Evolutionary conservation across 2,888 invertebrate genomes (phyloP).

Genomic region (Xestia c-nigrum): DNA sequence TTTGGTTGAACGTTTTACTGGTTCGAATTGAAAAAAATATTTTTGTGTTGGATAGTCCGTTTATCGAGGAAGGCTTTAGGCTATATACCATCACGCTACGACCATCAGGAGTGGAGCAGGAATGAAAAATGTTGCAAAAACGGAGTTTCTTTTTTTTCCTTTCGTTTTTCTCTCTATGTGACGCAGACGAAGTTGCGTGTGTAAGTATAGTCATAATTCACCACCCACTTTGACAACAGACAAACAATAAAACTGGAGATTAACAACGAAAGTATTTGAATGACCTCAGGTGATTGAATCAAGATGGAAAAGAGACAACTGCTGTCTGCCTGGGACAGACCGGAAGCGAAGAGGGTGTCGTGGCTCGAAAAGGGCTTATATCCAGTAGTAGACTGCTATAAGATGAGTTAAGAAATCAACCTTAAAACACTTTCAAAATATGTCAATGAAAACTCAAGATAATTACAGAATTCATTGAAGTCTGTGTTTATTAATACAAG

Average conservation of each 20-base stretch:
- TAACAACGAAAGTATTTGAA: conserved; percentile 1
- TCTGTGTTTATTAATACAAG: conserved; percentile 25
- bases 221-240: too few species aligned
- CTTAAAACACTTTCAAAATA: not conserved
- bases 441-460: conserved; percentile 10
- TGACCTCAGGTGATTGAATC: not conserved
- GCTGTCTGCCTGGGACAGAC: not conserved
- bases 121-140: too few species aligned
- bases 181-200: too few species aligned
- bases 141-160: too few species aligned
- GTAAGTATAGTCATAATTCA: too few species aligned
- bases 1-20: too few species aligned
- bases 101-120: too few species aligned
- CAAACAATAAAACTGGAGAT: not conserved
- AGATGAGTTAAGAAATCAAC: not conserved
- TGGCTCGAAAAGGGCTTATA: not conserved
- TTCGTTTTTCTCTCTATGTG: too few species aligned
- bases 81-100: too few species aligned
- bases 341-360: not conserved
- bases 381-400: not conserved
- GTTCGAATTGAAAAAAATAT: too few species aligned
- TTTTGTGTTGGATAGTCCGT: too few species aligned
- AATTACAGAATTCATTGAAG: conserved; percentile 10
- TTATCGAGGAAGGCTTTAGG: too few species aligned
- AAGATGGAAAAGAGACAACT: not conserved